Evolutionary conservation across 2,888 invertebrate genomes (phyloP).

Genomic region (Seladonia tumulorum): DNA sequence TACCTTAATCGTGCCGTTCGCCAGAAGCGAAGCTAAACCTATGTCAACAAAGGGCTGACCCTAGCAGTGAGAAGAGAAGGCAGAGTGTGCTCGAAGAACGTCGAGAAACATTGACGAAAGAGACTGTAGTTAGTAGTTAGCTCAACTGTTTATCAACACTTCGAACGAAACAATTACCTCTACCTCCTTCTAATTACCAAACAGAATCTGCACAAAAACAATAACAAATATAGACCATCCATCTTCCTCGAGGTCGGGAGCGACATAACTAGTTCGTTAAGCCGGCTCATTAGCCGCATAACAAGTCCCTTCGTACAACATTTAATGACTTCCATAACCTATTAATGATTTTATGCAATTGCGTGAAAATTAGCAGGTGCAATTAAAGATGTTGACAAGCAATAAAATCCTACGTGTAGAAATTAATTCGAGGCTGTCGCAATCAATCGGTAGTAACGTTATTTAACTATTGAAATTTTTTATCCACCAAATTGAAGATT

Average conservation of each 20-base stretch:
- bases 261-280: not conserved
- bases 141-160: conserved; percentile 2
- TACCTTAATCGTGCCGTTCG: not conserved
- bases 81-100: not conserved
- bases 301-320: not conserved
- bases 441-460: too few species aligned
- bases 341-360: not conserved
- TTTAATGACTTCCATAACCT: not conserved
- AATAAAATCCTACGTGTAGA: too few species aligned
- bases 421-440: too few species aligned
- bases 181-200: not conserved
- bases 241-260: not conserved
- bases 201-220: not conserved
- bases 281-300: not conserved
- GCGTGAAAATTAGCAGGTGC: too few species aligned
- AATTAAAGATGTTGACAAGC: too few species aligned
- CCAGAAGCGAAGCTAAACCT: conserved; percentile 3
- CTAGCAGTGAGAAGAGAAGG: not conserved
- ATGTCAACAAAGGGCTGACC: not conserved
- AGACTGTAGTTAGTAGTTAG: not conserved
- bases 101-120: not conserved
- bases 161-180: not conserved
- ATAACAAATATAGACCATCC: not conserved
- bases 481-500: too few species aligned
- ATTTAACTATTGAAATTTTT: too few species aligned